A percentile compares a stretch with the other conserved stretches of the same genome.
Evolutionary conservation across 2,113 vertebrate species (phyloP).

Genomic region (Chiloscyllium plagiosum): DNA sequence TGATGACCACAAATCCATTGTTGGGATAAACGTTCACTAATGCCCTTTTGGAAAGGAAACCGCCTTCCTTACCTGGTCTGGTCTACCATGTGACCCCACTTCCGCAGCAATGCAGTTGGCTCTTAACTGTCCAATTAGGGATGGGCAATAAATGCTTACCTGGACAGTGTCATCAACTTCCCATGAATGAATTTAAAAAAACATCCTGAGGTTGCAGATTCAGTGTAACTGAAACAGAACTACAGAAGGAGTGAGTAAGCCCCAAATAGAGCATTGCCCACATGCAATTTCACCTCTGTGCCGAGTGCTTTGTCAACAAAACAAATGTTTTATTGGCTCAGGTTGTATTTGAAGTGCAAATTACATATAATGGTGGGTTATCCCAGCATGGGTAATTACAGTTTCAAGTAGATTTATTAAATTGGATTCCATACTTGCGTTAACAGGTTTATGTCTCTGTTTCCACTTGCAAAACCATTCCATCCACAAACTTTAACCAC

Average conservation of each 20-base stretch:
- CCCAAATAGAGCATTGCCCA: not conserved
- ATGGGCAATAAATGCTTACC: no score
- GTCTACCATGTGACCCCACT: no score
- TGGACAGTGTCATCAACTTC: no score
- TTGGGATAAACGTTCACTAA: no score
- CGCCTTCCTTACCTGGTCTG: no score
- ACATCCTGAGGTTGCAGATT: not conserved
- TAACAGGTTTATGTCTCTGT: not conserved
- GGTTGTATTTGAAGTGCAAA: not conserved
- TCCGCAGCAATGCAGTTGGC: no score
- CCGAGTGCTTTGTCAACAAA: not conserved
- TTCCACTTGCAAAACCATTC: not conserved
- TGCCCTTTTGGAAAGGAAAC: no score
- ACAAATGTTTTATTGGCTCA: not conserved
- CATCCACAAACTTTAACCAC: not conserved
- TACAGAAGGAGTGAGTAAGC: not conserved
- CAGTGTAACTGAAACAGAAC: not conserved
- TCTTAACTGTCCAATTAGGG: no score
- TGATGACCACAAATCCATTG: no score
- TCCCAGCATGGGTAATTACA: not conserved
- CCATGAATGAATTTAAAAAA: no score
- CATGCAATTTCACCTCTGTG: not conserved
- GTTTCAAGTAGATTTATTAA: not conserved
- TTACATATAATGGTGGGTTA: not conserved
- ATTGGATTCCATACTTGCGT: not conserved